These are phyloP conservation scores for Nasonia oneida DNA, from an alignment of 2,888 invertebrate genomes.

Conservation along the genomic window DNA sequence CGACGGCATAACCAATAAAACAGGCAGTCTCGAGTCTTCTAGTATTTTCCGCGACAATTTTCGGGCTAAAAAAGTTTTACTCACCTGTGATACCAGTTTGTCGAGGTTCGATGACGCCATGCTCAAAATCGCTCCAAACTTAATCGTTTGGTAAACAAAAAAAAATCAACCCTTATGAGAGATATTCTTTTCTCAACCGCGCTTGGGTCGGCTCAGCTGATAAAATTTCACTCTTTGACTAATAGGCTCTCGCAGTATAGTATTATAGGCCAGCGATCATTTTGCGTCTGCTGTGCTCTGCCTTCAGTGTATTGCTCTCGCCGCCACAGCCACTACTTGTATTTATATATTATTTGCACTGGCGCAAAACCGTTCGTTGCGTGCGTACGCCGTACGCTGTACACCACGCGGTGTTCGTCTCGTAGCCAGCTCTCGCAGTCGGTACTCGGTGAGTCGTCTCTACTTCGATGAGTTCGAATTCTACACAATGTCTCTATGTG, in stretches of 20 bases:
- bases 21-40: not conserved
- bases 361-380: too few species aligned
- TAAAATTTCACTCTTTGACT: not conserved
- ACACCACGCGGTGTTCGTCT: too few species aligned
- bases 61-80: not conserved
- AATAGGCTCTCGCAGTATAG: not conserved
- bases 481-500: too few species aligned
- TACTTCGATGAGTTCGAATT: too few species aligned
- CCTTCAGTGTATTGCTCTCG: too few species aligned
- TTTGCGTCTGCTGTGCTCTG: not conserved
- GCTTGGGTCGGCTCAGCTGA: not conserved
- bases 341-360: too few species aligned
- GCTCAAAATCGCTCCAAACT: not conserved
- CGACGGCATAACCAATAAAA: not conserved
- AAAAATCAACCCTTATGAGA: not conserved
- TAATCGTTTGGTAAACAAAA: not conserved
- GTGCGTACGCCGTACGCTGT: too few species aligned
- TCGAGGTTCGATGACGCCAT: conserved; percentile 10
- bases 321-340: too few species aligned
- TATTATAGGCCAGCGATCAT: not conserved
- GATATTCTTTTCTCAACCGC: not conserved
- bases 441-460: too few species aligned
- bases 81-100: conserved; percentile 73
- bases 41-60: not conserved
- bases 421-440: too few species aligned